phyloP scores from a whole-genome alignment of 2,888 invertebrate species.

The Oligia latruncula region DNA sequence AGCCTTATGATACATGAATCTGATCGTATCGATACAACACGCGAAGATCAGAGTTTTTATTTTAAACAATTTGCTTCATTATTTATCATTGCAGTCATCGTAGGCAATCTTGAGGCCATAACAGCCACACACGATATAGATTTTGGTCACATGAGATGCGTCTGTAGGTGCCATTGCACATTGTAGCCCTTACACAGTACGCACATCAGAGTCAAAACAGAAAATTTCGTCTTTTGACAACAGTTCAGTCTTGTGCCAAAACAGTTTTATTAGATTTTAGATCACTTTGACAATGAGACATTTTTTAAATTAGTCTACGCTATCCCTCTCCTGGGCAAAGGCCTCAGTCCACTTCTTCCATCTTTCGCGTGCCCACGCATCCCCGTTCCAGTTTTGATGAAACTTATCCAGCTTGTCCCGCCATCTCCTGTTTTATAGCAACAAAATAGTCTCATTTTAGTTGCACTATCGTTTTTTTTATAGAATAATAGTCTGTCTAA shows the following conservation, averaged over 20 bases:
- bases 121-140: neutral
- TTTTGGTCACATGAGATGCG: too few relatives aligned
- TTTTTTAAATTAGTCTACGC: neutral
- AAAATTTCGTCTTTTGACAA: neutral
- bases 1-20: neutral
- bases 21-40: neutral
- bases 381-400: neutral
- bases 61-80: neutral
- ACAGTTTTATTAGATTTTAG: neutral
- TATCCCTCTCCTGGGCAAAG: neutral
- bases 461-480: slow-evolving; percentile 20
- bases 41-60: neutral
- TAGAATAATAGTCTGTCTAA: slow-evolving; percentile 7
- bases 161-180: too few relatives aligned
- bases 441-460: neutral
- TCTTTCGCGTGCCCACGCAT: neutral
- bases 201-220: neutral
- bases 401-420: neutral
- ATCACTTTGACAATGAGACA: neutral
- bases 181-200: neutral
- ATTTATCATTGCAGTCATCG: neutral
- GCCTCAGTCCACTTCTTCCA: neutral
- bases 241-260: neutral
- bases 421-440: neutral
- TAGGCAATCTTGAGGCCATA: neutral